phyloP scores from a whole-genome alignment of 2,888 invertebrate genomes.

The Plebejus melissa region DNA sequence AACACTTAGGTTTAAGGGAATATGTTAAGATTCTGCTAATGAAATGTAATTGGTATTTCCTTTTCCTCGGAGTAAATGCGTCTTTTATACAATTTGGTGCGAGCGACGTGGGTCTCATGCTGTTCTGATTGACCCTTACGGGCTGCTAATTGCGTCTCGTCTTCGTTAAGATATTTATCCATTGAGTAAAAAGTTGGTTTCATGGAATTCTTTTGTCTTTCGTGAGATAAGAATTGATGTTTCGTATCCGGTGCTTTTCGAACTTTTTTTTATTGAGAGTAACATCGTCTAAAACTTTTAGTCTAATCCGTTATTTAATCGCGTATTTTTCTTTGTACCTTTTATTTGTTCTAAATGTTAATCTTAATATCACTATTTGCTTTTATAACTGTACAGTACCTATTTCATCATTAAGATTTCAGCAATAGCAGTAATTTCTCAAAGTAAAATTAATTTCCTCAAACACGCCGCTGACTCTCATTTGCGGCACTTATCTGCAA shows the following conservation, averaged over 20 bases:
- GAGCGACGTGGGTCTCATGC: slow-evolving; percentile 44
- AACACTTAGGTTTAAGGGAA: slow-evolving; percentile 1
- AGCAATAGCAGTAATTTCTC: no score
- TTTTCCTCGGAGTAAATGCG: neutral
- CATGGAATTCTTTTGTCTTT: slow-evolving; percentile 36
- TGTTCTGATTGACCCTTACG: slow-evolving; percentile 49
- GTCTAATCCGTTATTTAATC: neutral
- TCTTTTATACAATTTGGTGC: slow-evolving; percentile 21
- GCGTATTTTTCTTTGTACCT: neutral
- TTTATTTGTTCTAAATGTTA: neutral
- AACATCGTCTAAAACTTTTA: neutral
- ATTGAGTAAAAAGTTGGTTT: slow-evolving; percentile 37
- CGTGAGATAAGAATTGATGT: slow-evolving; percentile 30
- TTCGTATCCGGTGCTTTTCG: slow-evolving; percentile 19
- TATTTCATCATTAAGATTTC: neutral
- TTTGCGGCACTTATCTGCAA: slow-evolving; percentile 12
- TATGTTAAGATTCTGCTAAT: slow-evolving; percentile 1
- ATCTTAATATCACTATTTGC: neutral
- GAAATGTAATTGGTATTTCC: slow-evolving; percentile 16
- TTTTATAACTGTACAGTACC: neutral
- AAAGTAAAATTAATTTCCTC: slow-evolving; percentile 6
- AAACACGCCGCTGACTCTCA: neutral
- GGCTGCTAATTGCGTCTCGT: slow-evolving; percentile 45
- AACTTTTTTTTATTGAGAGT: neutral
- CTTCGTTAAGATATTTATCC: slow-evolving; percentile 51